phyloP scores from a whole-genome alignment of 2,888 invertebrate genomes.

The Eretmocerus hayati region DNA sequence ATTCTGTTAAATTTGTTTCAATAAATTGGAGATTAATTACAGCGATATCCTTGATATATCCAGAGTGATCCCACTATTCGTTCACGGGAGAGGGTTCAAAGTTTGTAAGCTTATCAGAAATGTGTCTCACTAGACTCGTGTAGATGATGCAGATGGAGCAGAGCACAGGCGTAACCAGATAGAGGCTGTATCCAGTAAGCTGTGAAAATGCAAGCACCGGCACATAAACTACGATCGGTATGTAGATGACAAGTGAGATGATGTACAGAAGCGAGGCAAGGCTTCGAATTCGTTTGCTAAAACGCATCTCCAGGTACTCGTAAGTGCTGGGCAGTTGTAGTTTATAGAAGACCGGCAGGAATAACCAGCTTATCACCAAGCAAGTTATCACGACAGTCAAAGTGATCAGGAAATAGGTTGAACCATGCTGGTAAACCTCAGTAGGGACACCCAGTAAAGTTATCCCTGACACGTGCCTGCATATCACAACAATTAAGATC shows the following conservation, averaged over 20 bases:
- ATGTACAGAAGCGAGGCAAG: conserved; percentile 57
- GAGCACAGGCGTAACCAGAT: conserved; percentile 59
- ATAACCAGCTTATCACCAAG: conserved; percentile 43
- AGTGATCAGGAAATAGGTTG: conserved; percentile 52
- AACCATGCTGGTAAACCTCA: conserved; percentile 66
- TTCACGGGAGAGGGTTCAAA: no score
- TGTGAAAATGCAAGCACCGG: conserved; percentile 63
- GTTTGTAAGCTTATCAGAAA: not conserved
- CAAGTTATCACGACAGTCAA: conserved; percentile 41
- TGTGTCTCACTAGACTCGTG: conserved; percentile 56
- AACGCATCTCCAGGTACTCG: conserved; percentile 60
- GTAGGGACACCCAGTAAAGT: conserved; percentile 67
- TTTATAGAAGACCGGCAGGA: conserved; percentile 62
- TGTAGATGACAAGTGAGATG: conserved; percentile 52
- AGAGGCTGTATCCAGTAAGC: conserved; percentile 62
- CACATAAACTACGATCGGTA: conserved; percentile 64
- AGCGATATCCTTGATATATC: no score
- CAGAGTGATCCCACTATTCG: no score
- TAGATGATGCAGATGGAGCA: conserved; percentile 69
- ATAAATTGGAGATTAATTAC: no score
- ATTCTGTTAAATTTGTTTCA: no score
- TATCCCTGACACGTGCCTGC: conserved; percentile 65
- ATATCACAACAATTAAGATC: no score
- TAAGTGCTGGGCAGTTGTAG: conserved; percentile 64
- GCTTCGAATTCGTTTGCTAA: conserved; percentile 53